These are phyloP conservation scores for Plecotus auritus DNA, from an alignment of 2,113 vertebrate genomes.

Conservation along the genomic window DNA sequence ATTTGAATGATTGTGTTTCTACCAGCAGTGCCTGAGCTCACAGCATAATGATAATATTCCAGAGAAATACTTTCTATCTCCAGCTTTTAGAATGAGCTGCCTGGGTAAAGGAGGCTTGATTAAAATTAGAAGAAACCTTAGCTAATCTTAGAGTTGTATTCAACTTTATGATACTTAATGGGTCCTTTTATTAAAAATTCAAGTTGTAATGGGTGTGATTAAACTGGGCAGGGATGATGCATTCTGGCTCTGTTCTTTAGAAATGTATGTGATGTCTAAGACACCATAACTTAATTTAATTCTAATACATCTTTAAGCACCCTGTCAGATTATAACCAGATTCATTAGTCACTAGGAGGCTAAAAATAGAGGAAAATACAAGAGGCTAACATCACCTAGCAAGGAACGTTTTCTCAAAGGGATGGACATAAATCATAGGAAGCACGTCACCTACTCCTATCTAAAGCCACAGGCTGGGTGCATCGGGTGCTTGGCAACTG, in stretches of 20 bases:
- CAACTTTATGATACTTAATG: neutral
- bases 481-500: neutral
- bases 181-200: neutral
- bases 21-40: neutral
- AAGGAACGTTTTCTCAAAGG: neutral
- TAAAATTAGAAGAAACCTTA: constrained; percentile 26
- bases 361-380: constrained; percentile 44
- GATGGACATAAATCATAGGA: neutral
- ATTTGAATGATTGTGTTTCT: neutral
- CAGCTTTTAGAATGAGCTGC: constrained; percentile 4
- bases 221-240: constrained; percentile 18
- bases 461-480: neutral
- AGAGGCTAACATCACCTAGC: constrained; percentile 41
- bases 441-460: neutral
- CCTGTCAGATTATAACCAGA: constrained; percentile 43
- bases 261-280: neutral
- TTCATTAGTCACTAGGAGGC: constrained; percentile 38
- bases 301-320: constrained; percentile 45
- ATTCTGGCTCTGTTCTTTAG: constrained; percentile 34
- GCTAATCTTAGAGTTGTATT: neutral
- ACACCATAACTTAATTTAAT: constrained; percentile 43
- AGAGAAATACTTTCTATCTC: constrained; percentile 16
- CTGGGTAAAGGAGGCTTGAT: neutral
- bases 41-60: neutral
- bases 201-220: neutral